phyloP scores from a whole-genome alignment of 2,888 invertebrate genomes.

The Stenolophus ochropezus region DNA sequence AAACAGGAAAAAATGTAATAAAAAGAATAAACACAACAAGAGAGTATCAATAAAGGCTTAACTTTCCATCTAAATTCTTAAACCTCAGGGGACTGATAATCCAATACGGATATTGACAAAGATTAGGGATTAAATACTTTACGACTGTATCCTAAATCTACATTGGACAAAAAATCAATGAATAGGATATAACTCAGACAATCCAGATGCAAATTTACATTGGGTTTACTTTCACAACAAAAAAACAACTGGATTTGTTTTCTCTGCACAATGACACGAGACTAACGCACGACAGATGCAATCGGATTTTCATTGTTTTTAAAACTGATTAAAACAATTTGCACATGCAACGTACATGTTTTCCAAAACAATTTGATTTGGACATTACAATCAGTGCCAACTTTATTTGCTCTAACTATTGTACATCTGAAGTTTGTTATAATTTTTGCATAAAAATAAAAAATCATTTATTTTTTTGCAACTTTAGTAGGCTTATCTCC shows the following conservation, averaged over 20 bases:
- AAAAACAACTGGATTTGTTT: constrained; percentile 27
- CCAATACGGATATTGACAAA: constrained; percentile 28
- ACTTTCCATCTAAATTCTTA: constrained; percentile 30
- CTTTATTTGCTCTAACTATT: too few relatives aligned
- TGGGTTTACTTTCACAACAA: constrained; percentile 29
- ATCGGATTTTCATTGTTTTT: background rate
- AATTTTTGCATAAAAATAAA: too few relatives aligned
- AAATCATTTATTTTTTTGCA: too few relatives aligned
- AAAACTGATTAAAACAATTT: too few relatives aligned
- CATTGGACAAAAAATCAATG: constrained; percentile 39
- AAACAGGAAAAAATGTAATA: background rate
- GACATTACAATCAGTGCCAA: too few relatives aligned
- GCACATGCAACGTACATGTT: too few relatives aligned
- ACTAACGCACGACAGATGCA: background rate
- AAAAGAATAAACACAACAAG: constrained; percentile 3
- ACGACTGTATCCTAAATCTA: constrained; percentile 14
- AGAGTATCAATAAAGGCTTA: constrained; percentile 22
- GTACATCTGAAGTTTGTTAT: too few relatives aligned
- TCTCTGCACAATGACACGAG: constrained; percentile 4
- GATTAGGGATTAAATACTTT: constrained; percentile 29
- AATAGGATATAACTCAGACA: constrained; percentile 33
- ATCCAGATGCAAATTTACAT: constrained; percentile 21
- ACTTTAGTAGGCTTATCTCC: too few relatives aligned
- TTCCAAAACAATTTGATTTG: too few relatives aligned
- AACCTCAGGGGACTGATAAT: constrained; percentile 26